These are phyloP conservation scores for Perodicticus potto DNA, from an alignment of 2,797 vertebrate species.

Conservation along the genomic window DNA sequence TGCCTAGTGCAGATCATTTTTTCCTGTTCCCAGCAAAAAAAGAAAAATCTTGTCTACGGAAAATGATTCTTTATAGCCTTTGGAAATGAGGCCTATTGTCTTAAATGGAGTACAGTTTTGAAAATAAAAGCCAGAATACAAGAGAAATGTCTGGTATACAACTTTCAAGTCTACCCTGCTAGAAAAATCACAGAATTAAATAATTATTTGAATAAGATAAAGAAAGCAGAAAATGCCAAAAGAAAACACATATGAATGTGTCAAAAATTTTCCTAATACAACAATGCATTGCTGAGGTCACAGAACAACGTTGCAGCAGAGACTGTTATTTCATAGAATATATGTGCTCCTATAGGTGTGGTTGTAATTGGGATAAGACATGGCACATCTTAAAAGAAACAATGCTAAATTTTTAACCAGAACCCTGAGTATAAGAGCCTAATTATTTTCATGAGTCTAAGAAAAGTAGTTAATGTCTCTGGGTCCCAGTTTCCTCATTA, in stretches of 20 bases:
- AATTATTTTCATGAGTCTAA: neutral
- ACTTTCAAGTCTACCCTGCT: neutral
- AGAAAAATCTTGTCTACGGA: neutral
- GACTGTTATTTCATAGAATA: neutral
- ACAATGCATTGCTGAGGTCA: neutral
- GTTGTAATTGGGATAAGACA: neutral
- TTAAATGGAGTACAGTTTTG: neutral
- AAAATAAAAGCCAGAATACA: neutral
- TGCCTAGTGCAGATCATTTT: neutral
- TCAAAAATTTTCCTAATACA: neutral
- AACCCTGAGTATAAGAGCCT: neutral
- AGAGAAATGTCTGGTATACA: neutral
- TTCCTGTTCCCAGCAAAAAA: neutral
- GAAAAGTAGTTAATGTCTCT: neutral
- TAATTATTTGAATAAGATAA: neutral
- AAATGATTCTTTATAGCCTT: neutral
- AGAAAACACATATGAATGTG: neutral
- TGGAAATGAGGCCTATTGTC: neutral
- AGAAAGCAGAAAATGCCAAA: neutral
- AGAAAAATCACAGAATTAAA: neutral
- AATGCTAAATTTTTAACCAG: neutral
- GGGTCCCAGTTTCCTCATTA: neutral
- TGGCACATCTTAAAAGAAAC: neutral
- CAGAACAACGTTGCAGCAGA: neutral
- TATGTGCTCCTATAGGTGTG: neutral